Base-by-base conservation (phyloP, 1,140 invertebrate genomes). In the Drosophila arizonae region DNA sequence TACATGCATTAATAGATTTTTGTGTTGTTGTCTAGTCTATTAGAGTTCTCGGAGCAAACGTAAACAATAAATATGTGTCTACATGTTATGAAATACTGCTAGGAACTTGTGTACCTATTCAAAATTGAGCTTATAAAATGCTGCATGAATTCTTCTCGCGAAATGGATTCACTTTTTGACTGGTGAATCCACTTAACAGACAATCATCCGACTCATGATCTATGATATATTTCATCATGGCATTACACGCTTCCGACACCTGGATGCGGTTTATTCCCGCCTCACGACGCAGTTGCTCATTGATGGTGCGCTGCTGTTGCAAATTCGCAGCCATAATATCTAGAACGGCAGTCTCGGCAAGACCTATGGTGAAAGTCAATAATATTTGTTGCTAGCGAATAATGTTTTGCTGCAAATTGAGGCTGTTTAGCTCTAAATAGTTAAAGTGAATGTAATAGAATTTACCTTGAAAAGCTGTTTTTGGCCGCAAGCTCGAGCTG, bases 161-260 rank as follows among this genome's bases (percentile, higher is more conserved):
- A 94, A 99, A 99, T 30, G 98, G 98, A 93, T 99, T 99, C 6
- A 98, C 97, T 91, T 98, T 98, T 91, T 99, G 97, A 66, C 96
- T 97, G 52, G 96, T 96, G 92, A 99, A 99, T 3, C 98, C 98
- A 77, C 97, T 96, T 39, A 99, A 93, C 11, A 99, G 94, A 87
- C 96, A 98, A 93, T 99, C 98, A 81, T 98, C 97, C 77, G 96
- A 95, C 90, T 97, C 95, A 80, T 99, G 97, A 82, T 98, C 97
- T 41, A 95, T 94, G 71, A 98, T 97, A 85, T 96, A 99, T 90
- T 97, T 96, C 92, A 98, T 96, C 72, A 99, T 97, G 79, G 99
- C 97, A 70, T 97, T 95, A 43, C 98, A 96, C 30, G 97, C 97
- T 90, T 97, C 95, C 2, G 97, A 98, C 13, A 95, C 94, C 28